Percentiles rank a stretch among this genome's conserved stretches.
Conservation (phyloP, 2,888 invertebrate genomes). For the Dermolepida albohirtum region DNA sequence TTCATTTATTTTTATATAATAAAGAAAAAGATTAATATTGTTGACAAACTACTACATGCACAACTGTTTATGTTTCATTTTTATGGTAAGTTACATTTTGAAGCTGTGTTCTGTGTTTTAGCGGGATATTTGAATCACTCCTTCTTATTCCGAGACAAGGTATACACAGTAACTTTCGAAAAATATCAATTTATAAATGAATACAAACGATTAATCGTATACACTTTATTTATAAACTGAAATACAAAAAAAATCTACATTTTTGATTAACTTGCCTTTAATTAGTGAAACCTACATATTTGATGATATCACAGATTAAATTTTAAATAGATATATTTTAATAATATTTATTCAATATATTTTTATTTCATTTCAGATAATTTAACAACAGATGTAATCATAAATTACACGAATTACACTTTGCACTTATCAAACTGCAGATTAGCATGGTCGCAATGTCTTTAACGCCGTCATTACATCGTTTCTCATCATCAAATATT, state of each 20-base stretch:
- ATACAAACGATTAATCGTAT: slow-evolving; percentile 13
- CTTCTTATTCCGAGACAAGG: too few species aligned
- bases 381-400: slow-evolving; percentile 25
- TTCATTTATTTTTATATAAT: too few species aligned
- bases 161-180: too few species aligned
- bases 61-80: too few species aligned
- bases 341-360: slow-evolving; percentile 20
- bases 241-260: slow-evolving; percentile 37
- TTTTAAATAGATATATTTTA: slow-evolving; percentile 40
- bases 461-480: neutral
- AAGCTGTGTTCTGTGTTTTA: too few species aligned
- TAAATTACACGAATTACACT: neutral
- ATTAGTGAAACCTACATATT: slow-evolving; percentile 36
- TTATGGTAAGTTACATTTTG: too few species aligned
- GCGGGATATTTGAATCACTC: too few species aligned
- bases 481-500: neutral
- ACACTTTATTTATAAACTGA: slow-evolving; percentile 37
- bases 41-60: too few species aligned
- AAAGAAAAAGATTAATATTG: too few species aligned
- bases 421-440: neutral
- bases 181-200: too few species aligned
- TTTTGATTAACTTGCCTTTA: slow-evolving; percentile 36
- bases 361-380: slow-evolving; percentile 13
- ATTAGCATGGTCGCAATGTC: neutral
- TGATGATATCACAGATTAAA: slow-evolving; percentile 45